Percentiles rank a stretch among this genome's conserved stretches.
These are phyloP conservation scores for Loriculus beryllinus DNA, from an alignment of 2,797 vertebrate species.

Conservation along the genomic window DNA sequence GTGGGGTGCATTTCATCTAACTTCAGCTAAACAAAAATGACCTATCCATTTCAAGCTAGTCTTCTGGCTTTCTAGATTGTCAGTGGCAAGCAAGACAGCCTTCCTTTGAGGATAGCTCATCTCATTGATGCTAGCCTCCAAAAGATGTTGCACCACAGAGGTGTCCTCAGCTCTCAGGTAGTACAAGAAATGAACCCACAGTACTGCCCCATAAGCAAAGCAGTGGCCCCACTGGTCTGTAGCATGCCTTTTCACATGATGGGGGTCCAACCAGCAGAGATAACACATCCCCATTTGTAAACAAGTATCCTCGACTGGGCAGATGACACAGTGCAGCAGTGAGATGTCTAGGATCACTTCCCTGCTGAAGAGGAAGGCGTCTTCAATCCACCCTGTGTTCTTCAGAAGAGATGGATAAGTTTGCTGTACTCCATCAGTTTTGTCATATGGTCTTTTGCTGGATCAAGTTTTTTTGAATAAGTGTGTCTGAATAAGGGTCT, in stretches of 20 bases:
- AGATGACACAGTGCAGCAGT: neutral
- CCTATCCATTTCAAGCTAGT: neutral
- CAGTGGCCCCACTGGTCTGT: neutral
- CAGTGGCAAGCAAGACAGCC: neutral
- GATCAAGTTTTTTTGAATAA: neutral
- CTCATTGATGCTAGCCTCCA: neutral
- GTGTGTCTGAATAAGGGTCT: neutral
- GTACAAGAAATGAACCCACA: neutral
- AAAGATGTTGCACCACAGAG: neutral
- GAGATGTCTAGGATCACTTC: neutral
- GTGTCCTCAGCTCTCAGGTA: neutral
- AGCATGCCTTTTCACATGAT: neutral
- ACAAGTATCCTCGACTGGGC: neutral
- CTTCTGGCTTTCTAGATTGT: neutral
- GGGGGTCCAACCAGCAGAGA: neutral
- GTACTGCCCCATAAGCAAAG: neutral
- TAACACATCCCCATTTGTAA: neutral
- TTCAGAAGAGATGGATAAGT: neutral
- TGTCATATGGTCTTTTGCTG: neutral
- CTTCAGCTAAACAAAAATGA: neutral
- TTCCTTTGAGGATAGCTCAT: neutral
- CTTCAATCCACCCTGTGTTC: accelerated
- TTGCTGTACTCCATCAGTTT: neutral
- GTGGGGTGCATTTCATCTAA: neutral
- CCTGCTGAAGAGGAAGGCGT: neutral